phyloP scores from a whole-genome alignment of 1,140 invertebrate genomes.

The Zaprionus kolodkinae region DNA sequence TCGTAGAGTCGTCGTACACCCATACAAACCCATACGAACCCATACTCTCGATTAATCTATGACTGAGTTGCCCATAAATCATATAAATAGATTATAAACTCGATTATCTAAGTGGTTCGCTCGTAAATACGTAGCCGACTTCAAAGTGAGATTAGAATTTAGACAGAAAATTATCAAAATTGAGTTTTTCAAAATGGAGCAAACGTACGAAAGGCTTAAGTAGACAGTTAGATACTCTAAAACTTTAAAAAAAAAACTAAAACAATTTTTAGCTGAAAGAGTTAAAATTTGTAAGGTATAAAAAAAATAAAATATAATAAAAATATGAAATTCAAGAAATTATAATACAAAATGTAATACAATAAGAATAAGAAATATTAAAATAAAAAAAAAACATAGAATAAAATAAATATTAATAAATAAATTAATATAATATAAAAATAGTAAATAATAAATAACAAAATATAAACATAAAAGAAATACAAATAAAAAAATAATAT shows the following conservation, averaged over 20 bases:
- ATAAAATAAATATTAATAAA: background rate
- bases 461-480: too few species aligned
- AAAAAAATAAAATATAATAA: background rate
- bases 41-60: conserved; percentile 21
- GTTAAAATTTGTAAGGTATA: too few species aligned
- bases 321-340: too few species aligned
- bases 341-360: too few species aligned
- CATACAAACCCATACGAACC: background rate
- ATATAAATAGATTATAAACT: background rate
- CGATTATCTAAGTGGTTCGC: conserved; percentile 1
- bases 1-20: background rate
- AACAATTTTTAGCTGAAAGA: too few species aligned
- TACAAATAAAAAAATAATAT: too few species aligned
- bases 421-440: too few species aligned
- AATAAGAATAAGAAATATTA: too few species aligned
- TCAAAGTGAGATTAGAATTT: background rate
- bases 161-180: background rate
- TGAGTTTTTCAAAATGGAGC: background rate
- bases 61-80: conserved; percentile 9
- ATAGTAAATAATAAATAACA: too few species aligned
- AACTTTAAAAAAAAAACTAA: too few species aligned
- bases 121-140: background rate
- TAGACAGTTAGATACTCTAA: background rate
- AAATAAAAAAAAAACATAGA: too few species aligned
- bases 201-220: background rate